Evolutionary conservation across 2,113 vertebrate species (phyloP).

Genomic region (Sylvia atricapilla): DNA sequence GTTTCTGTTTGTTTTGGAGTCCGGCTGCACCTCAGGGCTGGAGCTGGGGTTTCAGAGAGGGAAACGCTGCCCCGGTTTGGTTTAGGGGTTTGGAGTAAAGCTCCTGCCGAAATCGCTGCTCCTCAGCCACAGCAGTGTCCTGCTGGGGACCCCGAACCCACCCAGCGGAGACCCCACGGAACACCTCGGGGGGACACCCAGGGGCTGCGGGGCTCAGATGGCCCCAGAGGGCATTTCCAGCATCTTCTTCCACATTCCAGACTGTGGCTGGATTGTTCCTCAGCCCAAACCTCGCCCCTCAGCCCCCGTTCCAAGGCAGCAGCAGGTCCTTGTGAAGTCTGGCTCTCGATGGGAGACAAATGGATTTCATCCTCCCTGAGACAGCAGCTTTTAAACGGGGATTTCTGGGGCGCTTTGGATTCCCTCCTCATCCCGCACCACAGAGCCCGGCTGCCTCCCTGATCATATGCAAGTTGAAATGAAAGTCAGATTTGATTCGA

Average conservation of each 20-base stretch:
- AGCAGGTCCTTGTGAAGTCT: background rate
- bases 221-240: background rate
- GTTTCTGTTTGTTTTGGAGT: background rate
- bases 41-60: background rate
- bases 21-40: background rate
- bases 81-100: background rate
- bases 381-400: background rate
- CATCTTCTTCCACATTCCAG: too few relatives aligned
- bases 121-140: accelerated
- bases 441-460: background rate
- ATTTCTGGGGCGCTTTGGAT: background rate
- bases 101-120: background rate
- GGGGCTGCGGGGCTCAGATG: background rate
- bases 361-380: background rate
- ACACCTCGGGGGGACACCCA: accelerated
- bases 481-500: constrained; percentile 42
- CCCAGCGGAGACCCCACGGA: background rate
- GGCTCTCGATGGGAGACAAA: background rate
- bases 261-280: accelerated
- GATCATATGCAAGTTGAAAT: background rate
- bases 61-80: background rate
- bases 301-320: accelerated
- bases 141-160: accelerated
- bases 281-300: background rate
- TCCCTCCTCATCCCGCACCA: background rate